Base-by-base conservation (phyloP, 2,888 invertebrate species). In the Rhyacophila evoluta region DNA sequence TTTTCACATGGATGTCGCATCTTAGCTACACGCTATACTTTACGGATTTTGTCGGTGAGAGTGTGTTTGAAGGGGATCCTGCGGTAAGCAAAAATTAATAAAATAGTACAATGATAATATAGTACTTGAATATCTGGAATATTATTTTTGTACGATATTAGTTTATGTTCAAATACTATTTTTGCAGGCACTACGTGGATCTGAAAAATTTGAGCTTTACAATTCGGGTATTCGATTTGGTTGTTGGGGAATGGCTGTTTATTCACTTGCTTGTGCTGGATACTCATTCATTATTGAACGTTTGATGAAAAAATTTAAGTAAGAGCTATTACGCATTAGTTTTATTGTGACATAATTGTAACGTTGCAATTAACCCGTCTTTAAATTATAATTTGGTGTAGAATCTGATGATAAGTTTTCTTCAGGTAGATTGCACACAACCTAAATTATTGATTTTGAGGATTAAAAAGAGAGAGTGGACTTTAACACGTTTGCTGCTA, bases 21-120 rank as follows among this genome's bases (percentile, higher is more conserved):
- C 90, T 93, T n/a, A 92, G 92, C 83, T 93, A 93, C 83, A 92
- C 92, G 0, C 86, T 93, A 8, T 93, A 92, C 84, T 93, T 93
- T 84, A 93, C 93, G 0, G 92, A 93, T 85, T 93, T 92, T 85
- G 93, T 93, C 0, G 93, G 92, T 0, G 92, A 93, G 85, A 89
- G 90, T 0, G 91, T 92, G 0, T 92, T 90, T 83, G 86, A 86
- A 6, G 92, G 92, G 0, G 87, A 91, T 85, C 91, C 91, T 11
- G 84, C 84, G 80, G 88, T 87, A 82, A 84, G 84, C 83, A 77
- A 81, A 36, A 74, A 12, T 25, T 74, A 29, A 72, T n/a, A n/a
- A n/a, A n/a, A n/a, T n/a, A n/a, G n/a, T n/a, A n/a, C n/a, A n/a
- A n/a, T n/a, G n/a, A n/a, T n/a, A n/a, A n/a, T n/a, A n/a, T n/a